Evolutionary conservation across 2,888 invertebrate species (phyloP), one percentile per base, ranked within the genome.

Genomic region (Drosophila monieri): DNA sequence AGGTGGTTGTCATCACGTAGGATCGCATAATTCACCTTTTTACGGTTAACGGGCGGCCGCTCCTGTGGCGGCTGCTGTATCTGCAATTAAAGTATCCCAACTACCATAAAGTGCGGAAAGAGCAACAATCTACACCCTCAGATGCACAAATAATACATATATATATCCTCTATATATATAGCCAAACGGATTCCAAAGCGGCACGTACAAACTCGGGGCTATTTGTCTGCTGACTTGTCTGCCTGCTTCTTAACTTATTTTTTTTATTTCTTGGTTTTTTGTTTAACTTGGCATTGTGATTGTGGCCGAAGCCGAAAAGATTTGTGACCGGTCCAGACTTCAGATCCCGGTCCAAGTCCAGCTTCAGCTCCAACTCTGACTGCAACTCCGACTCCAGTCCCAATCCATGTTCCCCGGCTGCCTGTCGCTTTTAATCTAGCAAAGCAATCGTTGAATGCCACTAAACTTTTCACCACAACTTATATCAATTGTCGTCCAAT

Each of bases 401-500:
- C 46, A 30, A 21, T 25, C 53, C 61, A 60, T 60, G 64, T 67
- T 25, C 62, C 30, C 30, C 35, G 67, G 70, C 73, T 74, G 83
- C 80, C 80, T 85, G 85, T 88, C 81, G 88, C 84, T 84, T 80
- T 89, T 85, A 85, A 85, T 85, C 85, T 85, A 85, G 85, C 88
- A 88, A 88, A 81, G 87, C 88, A 87, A 89, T 89, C 89, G 88
- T 85, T 85, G 85, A 89, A 88, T 89, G 88, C 88, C 88, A 81
- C 81, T 88, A 89, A 89, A 85, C 89, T 89, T 88, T 89, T 85
- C 87, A 80, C 89, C 88, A 81, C 88, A 88, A 85, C 85, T 89
- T 89, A 88, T 89, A 86, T 89, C 89, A 89, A 88, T 89, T 89
- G 89, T 87, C 89, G 89, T 87, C 89, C 88, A 85, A 89, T 88